Evolutionary conservation across 2,888 invertebrate species (phyloP).

Genomic region (Tuta absoluta): DNA sequence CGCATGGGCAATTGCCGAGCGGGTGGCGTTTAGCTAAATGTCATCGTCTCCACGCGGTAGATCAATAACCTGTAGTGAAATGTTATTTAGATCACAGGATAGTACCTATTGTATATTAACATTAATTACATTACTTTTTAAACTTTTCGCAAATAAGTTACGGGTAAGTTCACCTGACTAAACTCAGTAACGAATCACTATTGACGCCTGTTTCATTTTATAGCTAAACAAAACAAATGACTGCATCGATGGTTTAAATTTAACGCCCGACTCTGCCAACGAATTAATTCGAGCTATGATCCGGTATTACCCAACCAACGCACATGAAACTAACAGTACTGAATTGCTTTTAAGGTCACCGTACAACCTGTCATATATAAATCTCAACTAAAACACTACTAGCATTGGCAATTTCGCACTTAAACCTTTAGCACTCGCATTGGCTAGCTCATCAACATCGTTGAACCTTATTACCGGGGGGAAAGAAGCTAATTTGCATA

Average conservation of each 20-base stretch:
- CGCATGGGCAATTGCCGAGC: constrained; percentile 12
- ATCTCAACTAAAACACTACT: constrained; percentile 68
- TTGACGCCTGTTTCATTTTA: background rate
- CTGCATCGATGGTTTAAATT: background rate
- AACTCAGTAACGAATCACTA: background rate
- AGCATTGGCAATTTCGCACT: constrained; percentile 66
- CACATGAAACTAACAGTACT: constrained; percentile 20
- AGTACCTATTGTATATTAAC: too few species aligned
- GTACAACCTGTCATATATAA: constrained; percentile 62
- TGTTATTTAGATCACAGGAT: background rate
- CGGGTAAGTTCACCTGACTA: background rate
- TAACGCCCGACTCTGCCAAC: background rate
- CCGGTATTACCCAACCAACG: constrained; percentile 13
- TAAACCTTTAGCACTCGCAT: constrained; percentile 53
- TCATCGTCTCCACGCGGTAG: constrained; percentile 12
- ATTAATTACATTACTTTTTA: too few species aligned
- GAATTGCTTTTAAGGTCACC: constrained; percentile 44
- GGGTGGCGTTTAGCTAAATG: constrained; percentile 17
- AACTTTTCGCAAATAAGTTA: background rate
- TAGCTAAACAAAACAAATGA: background rate
- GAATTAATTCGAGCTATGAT: constrained; percentile 6
- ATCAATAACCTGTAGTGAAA: constrained; percentile 6
- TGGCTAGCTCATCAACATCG: constrained; percentile 33
- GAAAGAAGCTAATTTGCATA: constrained; percentile 52
- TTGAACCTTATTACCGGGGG: constrained; percentile 49